A percentile compares a stretch with the other conserved stretches of the same genome.
These are phyloP conservation scores for Chloebia gouldiae DNA, from an alignment of 2,113 vertebrate genomes.

Conservation along the genomic window DNA sequence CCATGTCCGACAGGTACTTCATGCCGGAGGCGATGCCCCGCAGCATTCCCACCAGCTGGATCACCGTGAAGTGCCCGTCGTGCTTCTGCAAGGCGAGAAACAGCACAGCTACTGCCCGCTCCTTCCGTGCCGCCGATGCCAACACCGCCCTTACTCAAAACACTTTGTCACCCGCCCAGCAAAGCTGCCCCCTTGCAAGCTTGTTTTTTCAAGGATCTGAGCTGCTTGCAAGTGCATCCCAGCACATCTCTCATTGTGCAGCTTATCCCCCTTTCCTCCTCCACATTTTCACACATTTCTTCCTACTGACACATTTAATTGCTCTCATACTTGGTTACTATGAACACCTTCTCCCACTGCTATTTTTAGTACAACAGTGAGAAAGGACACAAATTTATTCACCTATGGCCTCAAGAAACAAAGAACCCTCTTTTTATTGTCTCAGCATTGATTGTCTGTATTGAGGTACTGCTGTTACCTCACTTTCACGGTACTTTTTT, in stretches of 20 bases:
- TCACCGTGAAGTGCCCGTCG: conserved; percentile 94
- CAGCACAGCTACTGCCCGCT: background rate
- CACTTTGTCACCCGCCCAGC: background rate
- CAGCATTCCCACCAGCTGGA: conserved; percentile 95
- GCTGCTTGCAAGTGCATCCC: background rate
- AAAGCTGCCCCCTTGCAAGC: background rate
- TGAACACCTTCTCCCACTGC: background rate
- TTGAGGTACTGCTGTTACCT: background rate
- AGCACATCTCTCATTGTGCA: background rate
- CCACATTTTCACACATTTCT: background rate
- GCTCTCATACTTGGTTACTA: background rate
- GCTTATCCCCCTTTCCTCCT: background rate
- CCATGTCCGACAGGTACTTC: conserved; percentile 86
- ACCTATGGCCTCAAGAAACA: background rate
- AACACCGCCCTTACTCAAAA: background rate
- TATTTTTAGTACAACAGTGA: background rate
- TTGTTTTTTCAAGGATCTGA: background rate
- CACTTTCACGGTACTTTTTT: background rate
- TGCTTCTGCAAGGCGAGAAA: conserved; percentile 80
- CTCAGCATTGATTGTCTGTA: background rate
- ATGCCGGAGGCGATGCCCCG: conserved; percentile 89
- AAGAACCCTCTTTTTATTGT: background rate
- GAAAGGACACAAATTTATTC: background rate
- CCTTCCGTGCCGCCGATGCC: background rate
- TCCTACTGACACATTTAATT: background rate